Evolutionary conservation across 2,113 vertebrate species (phyloP).

Genomic region (Progne subis): DNA sequence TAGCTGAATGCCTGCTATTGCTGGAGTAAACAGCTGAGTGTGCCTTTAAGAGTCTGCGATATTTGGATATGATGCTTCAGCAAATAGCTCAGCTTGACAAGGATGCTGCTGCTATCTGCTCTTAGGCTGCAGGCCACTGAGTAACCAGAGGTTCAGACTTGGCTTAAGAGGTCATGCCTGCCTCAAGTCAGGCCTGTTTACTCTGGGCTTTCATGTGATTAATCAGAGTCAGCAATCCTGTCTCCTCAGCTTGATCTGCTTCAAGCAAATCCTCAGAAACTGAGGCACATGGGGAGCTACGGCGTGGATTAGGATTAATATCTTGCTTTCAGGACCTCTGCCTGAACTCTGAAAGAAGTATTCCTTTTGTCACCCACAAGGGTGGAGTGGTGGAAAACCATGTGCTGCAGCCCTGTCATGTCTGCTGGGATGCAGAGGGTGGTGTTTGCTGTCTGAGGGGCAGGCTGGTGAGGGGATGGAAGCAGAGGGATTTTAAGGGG

Average conservation of each 20-base stretch:
- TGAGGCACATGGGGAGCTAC: neutral
- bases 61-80: neutral
- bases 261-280: neutral
- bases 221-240: neutral
- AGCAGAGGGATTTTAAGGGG: neutral
- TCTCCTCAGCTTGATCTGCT: neutral
- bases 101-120: neutral
- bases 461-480: neutral
- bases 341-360: neutral
- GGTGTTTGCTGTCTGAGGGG: neutral
- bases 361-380: neutral
- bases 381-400: neutral
- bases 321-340: neutral
- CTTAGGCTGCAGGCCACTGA: neutral
- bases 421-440: neutral
- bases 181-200: neutral
- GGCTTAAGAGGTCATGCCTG: neutral
- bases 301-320: neutral
- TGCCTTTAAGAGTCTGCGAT: neutral
- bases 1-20: rapidly evolving
- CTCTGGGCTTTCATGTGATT: neutral
- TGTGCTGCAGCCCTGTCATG: neutral
- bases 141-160: neutral
- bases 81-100: neutral
- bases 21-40: neutral